Base-by-base conservation (phyloP, 2,113 vertebrate genomes). In the Otus sunia region DNA sequence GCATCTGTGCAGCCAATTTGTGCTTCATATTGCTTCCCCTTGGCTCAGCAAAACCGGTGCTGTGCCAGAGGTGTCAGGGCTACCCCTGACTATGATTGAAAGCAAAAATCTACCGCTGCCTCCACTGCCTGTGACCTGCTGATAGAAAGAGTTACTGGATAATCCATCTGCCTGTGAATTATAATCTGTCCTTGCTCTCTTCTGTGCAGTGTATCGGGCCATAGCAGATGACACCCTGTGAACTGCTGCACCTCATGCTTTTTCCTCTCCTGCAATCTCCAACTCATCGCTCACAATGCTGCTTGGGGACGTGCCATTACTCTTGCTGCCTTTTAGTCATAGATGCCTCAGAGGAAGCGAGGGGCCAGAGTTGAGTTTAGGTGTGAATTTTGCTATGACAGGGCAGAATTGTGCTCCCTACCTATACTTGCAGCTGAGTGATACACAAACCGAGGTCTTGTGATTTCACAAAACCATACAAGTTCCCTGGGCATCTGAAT, bases 241-340 rank as follows among this genome's bases (percentile, higher is more conserved):
- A 58, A 25, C 29, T 41, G 58, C 41, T 58, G 43, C 30, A 19
- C 43, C 37, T 55, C 11, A 5, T 20, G n/a, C 9, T 43, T 75
- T 68, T 71, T 56, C 34, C 36, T 71, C 12, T 72, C 47, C 34
- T 30, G 39, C 15, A 11, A 26, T 6, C 39, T 59, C 49, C 0
- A 4, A 7, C 36, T 55, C 32, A 11, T 17, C 0, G 0, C 76
- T n/a, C 5, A 0, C 32, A 26, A 0, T 13, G 37, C 55, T 52
- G 41, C n/a, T 25, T 41, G 41, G 18, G 32, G 36, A 74, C 1
- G 1, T 41, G 55, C 41, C 9, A 3, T 34, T 11, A 50, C 27
- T 26, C 39, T 60, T 73, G 39, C 30, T 53, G 19, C 20, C 62
- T 36, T 63, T n/a, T n/a, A 43, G 39, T n/a, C 50, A 23, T 9